Conservation (phyloP, 2,888 invertebrate species). For the Drosophila colorata region DNA sequence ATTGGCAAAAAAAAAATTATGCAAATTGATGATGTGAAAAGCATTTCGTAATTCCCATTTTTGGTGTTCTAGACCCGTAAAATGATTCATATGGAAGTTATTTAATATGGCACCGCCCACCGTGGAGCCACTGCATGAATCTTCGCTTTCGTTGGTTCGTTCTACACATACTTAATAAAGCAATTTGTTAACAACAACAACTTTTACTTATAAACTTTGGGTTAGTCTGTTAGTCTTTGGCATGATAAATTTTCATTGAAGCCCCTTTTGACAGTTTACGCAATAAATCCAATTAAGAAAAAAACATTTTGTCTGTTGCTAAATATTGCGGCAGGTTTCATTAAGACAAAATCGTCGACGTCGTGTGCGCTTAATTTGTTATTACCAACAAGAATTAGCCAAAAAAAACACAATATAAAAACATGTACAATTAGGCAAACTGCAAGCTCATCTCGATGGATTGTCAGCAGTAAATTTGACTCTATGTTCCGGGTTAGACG, state of each 20-base stretch:
- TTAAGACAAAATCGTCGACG: conserved; percentile 45
- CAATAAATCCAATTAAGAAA: conserved; percentile 73
- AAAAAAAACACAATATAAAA: conserved; percentile 40
- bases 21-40: conserved; percentile 30
- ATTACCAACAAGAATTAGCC: conserved; percentile 60
- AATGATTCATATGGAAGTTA: conserved; percentile 54
- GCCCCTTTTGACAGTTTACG: conserved; percentile 70
- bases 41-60: conserved; percentile 25
- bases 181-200: conserved; percentile 23
- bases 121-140: conserved; percentile 7
- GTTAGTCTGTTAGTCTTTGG: conserved; percentile 31
- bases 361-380: conserved; percentile 68
- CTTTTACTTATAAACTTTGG: conserved; percentile 44
- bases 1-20: conserved; percentile 16
- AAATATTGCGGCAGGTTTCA: conserved; percentile 63
- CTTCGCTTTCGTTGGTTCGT: conserved; percentile 50
- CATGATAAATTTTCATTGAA: conserved; percentile 71
- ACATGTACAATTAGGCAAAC: conserved; percentile 69
- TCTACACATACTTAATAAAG: conserved; percentile 3
- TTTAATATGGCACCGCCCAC: conserved; percentile 35
- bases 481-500: conserved; percentile 50
- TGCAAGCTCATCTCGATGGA: conserved; percentile 67
- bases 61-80: conserved; percentile 11
- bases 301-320: conserved; percentile 41
- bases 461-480: conserved; percentile 19